Base-by-base conservation (phyloP, 2,113 vertebrate species). In the Heterotilapia buettikoferi region DNA sequence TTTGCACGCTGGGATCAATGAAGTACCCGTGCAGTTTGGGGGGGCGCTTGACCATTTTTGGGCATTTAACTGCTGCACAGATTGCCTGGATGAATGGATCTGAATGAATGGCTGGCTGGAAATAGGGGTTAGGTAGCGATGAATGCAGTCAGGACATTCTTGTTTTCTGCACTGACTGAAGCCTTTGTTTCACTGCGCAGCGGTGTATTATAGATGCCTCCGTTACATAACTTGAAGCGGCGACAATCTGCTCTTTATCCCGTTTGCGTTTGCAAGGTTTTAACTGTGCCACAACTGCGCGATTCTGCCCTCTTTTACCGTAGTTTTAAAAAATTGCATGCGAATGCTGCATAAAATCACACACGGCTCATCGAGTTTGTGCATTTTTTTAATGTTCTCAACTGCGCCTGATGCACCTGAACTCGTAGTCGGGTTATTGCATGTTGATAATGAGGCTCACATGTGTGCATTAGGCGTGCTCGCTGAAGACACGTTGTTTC, bases 221-320 rank as follows among this genome's bases (percentile, higher is more conserved):
- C 43, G 90, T 96, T 94, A 93, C 93, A 91, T 96, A 95, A 94
- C 90, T 81, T 80, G 85, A 82, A 86, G 84, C 85, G 50, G 31
- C 84, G 50, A 79, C 84, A 90, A 84, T 88, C 87, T 87, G 87
- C 5, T 73, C 45, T 89, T 84, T 85, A 92, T 92, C 80, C 66
- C 36, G 1, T 53, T 36, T 52, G 33, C 59, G 61, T 29, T 76
- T 50, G 24, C 16, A 31, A 21, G 29, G 81, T 38, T 61, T 57
- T 82, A 84, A 68, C 40, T 26, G 45, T 14, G 38, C 36, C 16
- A 21, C 38, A 7, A 10, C 57, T 61, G 71, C 82, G 61, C 9
- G 21, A 45, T 21, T 26, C 5, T 26, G 10, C n/a, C 52, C 36
- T 59, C 47, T 45, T 61, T 29, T 40, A 3, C 10, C 7, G 3